Conservation (phyloP, 2,797 vertebrate species). For the Myoxocephalus aenaeus region DNA sequence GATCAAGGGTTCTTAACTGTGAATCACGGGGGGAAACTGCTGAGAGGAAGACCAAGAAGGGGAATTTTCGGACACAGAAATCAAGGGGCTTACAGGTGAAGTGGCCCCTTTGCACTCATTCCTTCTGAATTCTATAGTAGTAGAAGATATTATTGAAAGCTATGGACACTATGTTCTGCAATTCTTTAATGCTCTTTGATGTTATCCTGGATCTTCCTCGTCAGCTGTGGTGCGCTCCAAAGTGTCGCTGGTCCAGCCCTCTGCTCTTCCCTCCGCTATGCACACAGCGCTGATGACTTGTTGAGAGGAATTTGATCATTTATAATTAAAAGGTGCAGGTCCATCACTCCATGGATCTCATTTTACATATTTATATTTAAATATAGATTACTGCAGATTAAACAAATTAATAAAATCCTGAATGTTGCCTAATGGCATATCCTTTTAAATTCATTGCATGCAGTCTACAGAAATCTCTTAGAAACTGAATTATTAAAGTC, state of each 20-base stretch:
- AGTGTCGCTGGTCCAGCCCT: neutral
- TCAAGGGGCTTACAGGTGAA: neutral
- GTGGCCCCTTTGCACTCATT: neutral
- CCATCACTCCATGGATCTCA: neutral
- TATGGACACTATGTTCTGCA: too few relatives aligned
- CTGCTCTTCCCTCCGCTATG: too few relatives aligned
- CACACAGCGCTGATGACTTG: too few relatives aligned
- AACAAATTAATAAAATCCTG: neutral
- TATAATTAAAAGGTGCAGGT: neutral
- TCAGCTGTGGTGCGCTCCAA: neutral
- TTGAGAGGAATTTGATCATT: neutral
- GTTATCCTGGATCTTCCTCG: neutral
- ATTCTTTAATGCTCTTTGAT: neutral
- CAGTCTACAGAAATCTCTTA: neutral
- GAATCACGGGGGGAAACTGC: neutral
- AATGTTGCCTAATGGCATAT: neutral
- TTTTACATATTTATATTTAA: neutral
- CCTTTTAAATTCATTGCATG: neutral
- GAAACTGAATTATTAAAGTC: neutral
- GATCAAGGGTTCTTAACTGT: neutral
- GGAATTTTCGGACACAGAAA: neutral
- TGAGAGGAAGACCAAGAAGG: neutral
- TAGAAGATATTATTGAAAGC: neutral
- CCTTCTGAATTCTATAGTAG: neutral
- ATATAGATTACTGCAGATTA: neutral